Conservation (phyloP, 2,888 invertebrate species). For the Stenichneumon culpator region DNA sequence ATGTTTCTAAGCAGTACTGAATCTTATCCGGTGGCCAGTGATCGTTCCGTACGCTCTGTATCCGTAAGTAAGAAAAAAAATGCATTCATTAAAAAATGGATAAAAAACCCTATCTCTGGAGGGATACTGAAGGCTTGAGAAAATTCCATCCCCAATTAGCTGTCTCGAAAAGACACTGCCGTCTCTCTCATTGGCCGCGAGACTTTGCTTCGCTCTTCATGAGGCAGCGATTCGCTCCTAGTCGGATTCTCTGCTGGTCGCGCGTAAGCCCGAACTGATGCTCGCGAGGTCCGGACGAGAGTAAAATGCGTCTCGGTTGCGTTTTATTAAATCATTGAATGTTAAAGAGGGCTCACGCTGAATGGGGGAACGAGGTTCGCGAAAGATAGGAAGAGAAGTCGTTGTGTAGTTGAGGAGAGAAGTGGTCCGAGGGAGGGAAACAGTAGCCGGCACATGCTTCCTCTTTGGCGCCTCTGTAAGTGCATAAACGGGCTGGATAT, state of each 20-base stretch:
- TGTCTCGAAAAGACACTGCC: too few relatives aligned
- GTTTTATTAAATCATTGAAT: constrained; percentile 63
- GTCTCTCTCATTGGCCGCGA: too few relatives aligned
- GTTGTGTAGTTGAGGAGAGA: constrained; percentile 48
- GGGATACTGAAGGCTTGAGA: neutral
- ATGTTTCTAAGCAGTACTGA: constrained; percentile 12
- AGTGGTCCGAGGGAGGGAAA: constrained; percentile 65
- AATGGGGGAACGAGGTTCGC: constrained; percentile 39
- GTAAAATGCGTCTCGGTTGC: constrained; percentile 55
- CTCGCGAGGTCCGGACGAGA: constrained; percentile 38
- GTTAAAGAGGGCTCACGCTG: constrained; percentile 45
- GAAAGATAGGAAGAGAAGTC: constrained; percentile 63
- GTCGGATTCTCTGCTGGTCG: neutral
- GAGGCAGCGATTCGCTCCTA: neutral
- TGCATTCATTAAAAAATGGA: too few relatives aligned
- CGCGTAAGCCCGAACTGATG: neutral
- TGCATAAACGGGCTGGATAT: constrained; percentile 62
- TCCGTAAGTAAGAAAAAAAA: constrained; percentile 24
- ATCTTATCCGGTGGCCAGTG: neutral
- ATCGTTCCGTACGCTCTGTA: neutral
- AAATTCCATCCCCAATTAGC: too few relatives aligned
- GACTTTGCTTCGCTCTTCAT: too few relatives aligned
- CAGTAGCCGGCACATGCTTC: constrained; percentile 56
- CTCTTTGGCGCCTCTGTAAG: constrained; percentile 69
- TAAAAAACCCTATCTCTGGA: too few relatives aligned